A percentile compares a stretch with the other conserved stretches of the same genome.
phyloP scores from a whole-genome alignment of 2,797 vertebrate genomes.

The Mormyrus proboscirostris region DNA sequence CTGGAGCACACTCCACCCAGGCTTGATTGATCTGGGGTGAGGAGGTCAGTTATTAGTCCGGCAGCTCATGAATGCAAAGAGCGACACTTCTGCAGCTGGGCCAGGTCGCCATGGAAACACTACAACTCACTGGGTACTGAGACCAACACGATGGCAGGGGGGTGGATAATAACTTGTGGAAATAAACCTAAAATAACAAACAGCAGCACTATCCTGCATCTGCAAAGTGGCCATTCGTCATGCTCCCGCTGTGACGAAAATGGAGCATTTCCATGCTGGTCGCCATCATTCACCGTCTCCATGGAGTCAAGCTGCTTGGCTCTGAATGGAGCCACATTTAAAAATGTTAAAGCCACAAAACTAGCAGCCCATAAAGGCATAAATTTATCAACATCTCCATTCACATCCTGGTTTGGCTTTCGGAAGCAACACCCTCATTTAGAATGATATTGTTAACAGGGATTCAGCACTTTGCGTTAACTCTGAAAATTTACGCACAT shows the following conservation, averaged over 20 bases:
- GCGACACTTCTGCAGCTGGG: constrained; percentile 57
- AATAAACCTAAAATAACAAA: constrained; percentile 18
- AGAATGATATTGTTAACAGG: neutral
- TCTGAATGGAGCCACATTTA: neutral
- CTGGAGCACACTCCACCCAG: neutral
- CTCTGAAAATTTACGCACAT: neutral
- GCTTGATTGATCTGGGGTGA: constrained; percentile 59
- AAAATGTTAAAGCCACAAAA: neutral
- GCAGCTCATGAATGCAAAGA: constrained; percentile 46
- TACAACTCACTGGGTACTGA: constrained; percentile 39
- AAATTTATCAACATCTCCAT: neutral
- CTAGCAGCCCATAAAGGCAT: neutral
- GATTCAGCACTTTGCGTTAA: neutral
- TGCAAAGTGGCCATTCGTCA: neutral
- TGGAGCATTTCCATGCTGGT: neutral
- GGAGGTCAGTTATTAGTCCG: constrained; percentile 57
- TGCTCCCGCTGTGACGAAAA: neutral
- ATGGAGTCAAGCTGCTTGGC: neutral
- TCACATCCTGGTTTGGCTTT: constrained; percentile 1
- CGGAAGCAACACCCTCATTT: constrained; percentile 2
- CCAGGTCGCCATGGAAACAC: constrained; percentile 61
- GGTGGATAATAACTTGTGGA: neutral
- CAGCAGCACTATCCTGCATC: neutral
- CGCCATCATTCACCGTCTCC: neutral
- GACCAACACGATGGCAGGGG: neutral